Conservation (phyloP, 1,140 invertebrate species). For the Adoxophyes honmai region DNA sequence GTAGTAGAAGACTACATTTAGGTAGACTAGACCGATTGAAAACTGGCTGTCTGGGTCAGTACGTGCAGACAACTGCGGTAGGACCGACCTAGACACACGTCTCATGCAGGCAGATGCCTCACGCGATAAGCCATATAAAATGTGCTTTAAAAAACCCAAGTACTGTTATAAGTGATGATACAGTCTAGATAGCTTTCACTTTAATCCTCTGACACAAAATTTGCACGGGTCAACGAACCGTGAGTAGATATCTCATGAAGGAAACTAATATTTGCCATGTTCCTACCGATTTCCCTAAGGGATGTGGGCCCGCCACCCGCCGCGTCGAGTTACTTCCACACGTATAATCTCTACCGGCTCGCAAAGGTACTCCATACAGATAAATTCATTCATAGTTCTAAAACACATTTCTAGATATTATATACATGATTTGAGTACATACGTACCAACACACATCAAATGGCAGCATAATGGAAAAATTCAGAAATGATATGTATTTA, state of each 20-base stretch:
- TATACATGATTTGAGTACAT: too few species aligned
- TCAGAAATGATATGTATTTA: background rate
- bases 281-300: slow-evolving; percentile 56
- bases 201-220: slow-evolving; percentile 53
- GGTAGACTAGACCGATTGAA: background rate
- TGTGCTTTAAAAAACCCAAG: slow-evolving; percentile 34
- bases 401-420: too few species aligned
- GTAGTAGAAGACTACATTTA: background rate
- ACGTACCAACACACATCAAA: background rate
- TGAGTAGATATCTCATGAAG: slow-evolving; percentile 44
- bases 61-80: background rate
- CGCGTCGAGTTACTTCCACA: slow-evolving; percentile 55
- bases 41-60: background rate
- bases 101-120: slow-evolving; percentile 24
- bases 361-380: slow-evolving; percentile 12
- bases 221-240: slow-evolving; percentile 64
- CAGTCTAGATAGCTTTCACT: slow-evolving; percentile 53
- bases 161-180: slow-evolving; percentile 48
- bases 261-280: slow-evolving; percentile 70
- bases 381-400: too few species aligned
- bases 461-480: background rate
- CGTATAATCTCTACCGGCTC: slow-evolving; percentile 29
- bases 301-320: slow-evolving; percentile 45
- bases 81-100: slow-evolving; percentile 7
- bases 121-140: slow-evolving; percentile 34